Base-by-base conservation (phyloP, 1,140 invertebrate genomes). In the Sycophila sp. region DNA sequence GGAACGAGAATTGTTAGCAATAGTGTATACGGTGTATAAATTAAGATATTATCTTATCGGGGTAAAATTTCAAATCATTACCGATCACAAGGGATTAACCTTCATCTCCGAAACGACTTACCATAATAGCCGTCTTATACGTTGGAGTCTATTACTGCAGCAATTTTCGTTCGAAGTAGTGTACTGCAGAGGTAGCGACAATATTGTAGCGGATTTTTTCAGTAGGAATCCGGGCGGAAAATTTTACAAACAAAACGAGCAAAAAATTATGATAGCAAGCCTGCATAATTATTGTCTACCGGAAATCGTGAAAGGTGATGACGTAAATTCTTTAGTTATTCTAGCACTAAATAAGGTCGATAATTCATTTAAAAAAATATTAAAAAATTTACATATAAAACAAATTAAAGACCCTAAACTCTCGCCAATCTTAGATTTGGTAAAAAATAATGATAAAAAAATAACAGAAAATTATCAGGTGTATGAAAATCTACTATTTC, bases 131-230 rank as follows among this genome's bases (percentile, higher is more conserved):
- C 19, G 55, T 6, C 32, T 69, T 24, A 59, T 49, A 32, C 22
- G 60, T 2, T 63, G 42, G 42, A 30, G 26, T 47, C 5, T 63
- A 19, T 1, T 63, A 1, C 28, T 51, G 13, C 28, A 34, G 38
- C 26, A 59, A 13, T 69, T 38, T 30, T 13, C 19, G 34, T 69
- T 45, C 17, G 26, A 32, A 0, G 42, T 69, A 10, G 17, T 4
- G 1, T 59, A 59, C 24, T 59, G 49, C 34, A 4, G 22, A 22
- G 49, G 64, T 26, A 36, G 4, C 4, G 64, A 66, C 30, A 53
- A 66, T 38, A 4, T 66, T 4, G 28, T 66, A 15, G 64, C 64
- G 1, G 64, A 66, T 38, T 66, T 36, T 30, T 55, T 66, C 8
- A 66, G 64, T n/a, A 28, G 49, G 6, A 60, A 60, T 38, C 58